phyloP scores from a whole-genome alignment of 2,113 vertebrate species.

The Chaenogobius annularis region DNA sequence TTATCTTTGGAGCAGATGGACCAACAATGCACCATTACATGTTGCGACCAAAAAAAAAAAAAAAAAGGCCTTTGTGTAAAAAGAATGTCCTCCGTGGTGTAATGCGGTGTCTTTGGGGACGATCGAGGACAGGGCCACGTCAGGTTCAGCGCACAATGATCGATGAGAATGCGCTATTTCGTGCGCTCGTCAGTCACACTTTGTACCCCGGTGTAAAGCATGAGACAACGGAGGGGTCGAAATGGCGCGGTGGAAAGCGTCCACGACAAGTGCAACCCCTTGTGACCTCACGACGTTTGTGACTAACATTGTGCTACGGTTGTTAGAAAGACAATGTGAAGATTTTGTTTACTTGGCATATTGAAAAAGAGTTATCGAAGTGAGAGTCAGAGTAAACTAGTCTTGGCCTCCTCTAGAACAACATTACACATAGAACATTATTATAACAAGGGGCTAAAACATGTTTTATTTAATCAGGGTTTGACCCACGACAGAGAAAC shows the following conservation, averaged over 20 bases:
- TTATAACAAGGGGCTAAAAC: too few species aligned
- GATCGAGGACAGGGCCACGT: background rate
- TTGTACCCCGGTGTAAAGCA: background rate
- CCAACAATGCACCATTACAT: background rate
- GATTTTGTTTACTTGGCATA: background rate
- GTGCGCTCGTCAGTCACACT: background rate
- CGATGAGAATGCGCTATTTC: conserved; percentile 7
- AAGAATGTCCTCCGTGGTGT: background rate
- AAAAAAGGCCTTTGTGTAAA: conserved; percentile 1
- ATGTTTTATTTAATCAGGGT: too few species aligned
- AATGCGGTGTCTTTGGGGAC: background rate
- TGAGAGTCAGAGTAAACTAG: too few species aligned
- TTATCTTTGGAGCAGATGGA: conserved; percentile 4
- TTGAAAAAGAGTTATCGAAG: too few species aligned
- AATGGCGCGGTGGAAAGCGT: background rate
- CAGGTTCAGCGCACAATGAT: conserved; percentile 1
- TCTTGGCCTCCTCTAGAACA: too few species aligned
- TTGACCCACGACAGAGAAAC: too few species aligned
- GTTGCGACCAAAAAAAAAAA: background rate
- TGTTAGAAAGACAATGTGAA: background rate
- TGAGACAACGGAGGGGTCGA: conserved; percentile 1
- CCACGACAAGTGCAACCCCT: background rate
- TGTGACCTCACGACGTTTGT: background rate
- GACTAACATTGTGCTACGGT: background rate
- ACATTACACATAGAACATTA: too few species aligned